Evolutionary conservation across 2,113 vertebrate genomes (phyloP), one percentile per base, ranked within the genome.

Genomic region (Montifringilla adamsi): DNA sequence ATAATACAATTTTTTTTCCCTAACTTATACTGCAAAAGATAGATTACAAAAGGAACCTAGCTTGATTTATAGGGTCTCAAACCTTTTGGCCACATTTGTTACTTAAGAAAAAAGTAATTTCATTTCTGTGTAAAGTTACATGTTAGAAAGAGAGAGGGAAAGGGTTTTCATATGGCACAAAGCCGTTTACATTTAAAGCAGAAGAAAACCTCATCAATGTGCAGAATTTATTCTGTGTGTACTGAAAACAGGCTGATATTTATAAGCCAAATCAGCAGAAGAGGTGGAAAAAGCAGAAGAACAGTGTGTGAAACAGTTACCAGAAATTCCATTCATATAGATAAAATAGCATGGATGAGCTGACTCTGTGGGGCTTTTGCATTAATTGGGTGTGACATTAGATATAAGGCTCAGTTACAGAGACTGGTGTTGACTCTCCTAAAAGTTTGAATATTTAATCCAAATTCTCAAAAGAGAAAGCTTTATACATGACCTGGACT

Each of bases 41-140:
- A 62, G 67, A 76, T 10, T 21, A 43, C 53, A 78, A 96, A 96
- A 93, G 84, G 16, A 2, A 31, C 23, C 18, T 41, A 41, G 21
- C 27, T 94, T 96, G 96, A 94, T 95, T 97, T 95, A 89, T 66
- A 82, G 74, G 80, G 18, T 79, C 76, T 86, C 52, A 90, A 91
- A 80, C 72, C 87, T 88, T 96, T 96, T 95, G 82, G 81, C 66
- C 49, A 67, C n/a, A 66, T 84, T 90, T 10, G 22, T 52, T 91
- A 94, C 84, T 68, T 58, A 30, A 76, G 59, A 20, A 59, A 81
- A 87, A 62, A 72, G 41, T 70, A 11, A 83, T 78, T 94, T 94
- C 80, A 84, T 58, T 91, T 80, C 23, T 89, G 23, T 68, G 28
- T 90, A 63, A 93, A 94, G 53, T 93, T 39, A 86, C 15, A 31